phyloP scores from a whole-genome alignment of 2,888 invertebrate genomes.

The Rhamnusium bicolor region DNA sequence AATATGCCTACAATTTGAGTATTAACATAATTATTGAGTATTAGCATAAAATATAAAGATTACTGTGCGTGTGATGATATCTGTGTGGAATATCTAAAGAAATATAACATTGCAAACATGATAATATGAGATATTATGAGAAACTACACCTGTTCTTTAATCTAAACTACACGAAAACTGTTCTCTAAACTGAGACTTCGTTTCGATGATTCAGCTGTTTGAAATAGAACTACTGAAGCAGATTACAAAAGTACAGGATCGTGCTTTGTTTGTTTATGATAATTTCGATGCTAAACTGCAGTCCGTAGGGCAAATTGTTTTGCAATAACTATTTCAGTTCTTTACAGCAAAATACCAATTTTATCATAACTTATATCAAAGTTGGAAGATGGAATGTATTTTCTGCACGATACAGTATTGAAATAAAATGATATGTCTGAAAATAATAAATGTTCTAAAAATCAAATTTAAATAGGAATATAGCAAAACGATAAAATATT shows the following conservation, averaged over 20 bases:
- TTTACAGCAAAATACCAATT: background rate
- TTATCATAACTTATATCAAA: background rate
- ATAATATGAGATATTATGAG: background rate
- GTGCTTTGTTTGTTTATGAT: conserved; percentile 13
- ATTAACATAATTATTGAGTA: too few species aligned
- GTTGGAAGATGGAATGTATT: background rate
- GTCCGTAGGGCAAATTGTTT: background rate
- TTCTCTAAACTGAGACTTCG: background rate
- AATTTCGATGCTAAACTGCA: background rate
- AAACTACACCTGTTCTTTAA: background rate
- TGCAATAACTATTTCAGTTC: background rate
- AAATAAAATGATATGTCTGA: too few species aligned
- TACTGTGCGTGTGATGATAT: background rate
- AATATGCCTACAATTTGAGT: background rate
- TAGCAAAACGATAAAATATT: too few species aligned
- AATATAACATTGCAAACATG: background rate
- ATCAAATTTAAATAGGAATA: too few species aligned
- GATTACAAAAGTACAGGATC: conserved; percentile 11
- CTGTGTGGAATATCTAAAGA: too few species aligned
- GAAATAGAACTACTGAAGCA: conserved; percentile 7
- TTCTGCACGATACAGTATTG: too few species aligned
- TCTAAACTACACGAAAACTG: background rate
- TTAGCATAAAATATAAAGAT: background rate
- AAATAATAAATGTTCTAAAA: too few species aligned
- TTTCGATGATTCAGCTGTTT: conserved; percentile 14